phyloP scores from a whole-genome alignment of 2,888 invertebrate species.

The Himalopsyche japonica region DNA sequence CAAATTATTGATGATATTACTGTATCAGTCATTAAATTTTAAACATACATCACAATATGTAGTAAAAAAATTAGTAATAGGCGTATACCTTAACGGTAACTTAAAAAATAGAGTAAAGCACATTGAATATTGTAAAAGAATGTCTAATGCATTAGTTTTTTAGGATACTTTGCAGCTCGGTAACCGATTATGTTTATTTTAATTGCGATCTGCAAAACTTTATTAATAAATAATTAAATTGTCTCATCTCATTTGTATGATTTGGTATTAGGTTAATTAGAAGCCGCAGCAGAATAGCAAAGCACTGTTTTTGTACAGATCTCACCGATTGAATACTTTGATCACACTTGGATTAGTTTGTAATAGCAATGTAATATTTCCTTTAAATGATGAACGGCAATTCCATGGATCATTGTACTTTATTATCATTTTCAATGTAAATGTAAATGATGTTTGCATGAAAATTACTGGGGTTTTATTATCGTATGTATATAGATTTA shows the following conservation, averaged over 20 bases:
- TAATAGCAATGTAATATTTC: neutral
- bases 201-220: neutral
- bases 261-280: neutral
- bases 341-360: neutral
- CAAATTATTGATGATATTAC: neutral
- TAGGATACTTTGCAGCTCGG: neutral
- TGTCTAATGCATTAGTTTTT: neutral
- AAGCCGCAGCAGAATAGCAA: neutral
- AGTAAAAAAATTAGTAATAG: neutral
- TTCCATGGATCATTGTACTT: neutral
- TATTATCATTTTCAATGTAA: neutral
- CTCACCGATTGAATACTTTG: neutral
- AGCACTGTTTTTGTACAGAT: conserved; percentile 6
- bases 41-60: neutral
- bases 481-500: neutral
- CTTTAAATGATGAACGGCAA: neutral
- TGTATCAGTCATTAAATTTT: neutral
- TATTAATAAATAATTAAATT: neutral
- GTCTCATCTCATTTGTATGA: neutral
- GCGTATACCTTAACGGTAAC: neutral
- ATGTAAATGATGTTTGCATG: neutral
- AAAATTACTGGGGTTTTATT: neutral
- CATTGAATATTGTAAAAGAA: neutral
- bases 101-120: neutral
- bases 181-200: neutral